Percentiles rank a stretch among this genome's conserved stretches.
Evolutionary conservation across 2,888 invertebrate genomes (phyloP).

Genomic region (Drosophila anceps): DNA sequence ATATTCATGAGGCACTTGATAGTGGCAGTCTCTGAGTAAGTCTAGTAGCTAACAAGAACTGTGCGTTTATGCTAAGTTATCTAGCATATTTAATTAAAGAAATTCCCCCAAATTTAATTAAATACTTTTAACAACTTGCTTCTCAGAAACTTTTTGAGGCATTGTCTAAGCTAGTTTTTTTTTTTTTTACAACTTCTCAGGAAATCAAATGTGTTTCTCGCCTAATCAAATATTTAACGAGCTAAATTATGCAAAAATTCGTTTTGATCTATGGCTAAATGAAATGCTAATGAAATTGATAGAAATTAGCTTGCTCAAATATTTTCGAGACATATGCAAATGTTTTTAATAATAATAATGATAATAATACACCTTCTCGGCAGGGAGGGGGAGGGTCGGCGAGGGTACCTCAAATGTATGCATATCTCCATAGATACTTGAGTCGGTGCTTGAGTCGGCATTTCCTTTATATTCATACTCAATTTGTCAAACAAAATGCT

Average conservation of each 20-base stretch:
- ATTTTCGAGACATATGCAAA: conserved; percentile 38
- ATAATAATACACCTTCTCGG: not conserved
- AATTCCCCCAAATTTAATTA: not conserved
- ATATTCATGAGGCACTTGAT: not conserved
- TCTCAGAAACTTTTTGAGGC: not conserved
- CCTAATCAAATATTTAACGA: conserved; percentile 20
- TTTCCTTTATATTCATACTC: conserved; percentile 47
- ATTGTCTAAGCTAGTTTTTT: not conserved
- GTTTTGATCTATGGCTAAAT: conserved; percentile 9
- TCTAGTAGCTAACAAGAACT: not conserved
- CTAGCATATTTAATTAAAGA: not conserved
- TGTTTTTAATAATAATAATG: conserved; percentile 15
- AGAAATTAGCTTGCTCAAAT: conserved; percentile 23
- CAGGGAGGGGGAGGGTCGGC: no score
- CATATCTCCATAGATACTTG: conserved; percentile 40
- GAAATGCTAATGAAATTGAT: conserved; percentile 39
- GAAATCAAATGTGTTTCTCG: not conserved
- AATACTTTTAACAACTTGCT: no score
- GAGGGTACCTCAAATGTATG: conserved; percentile 34
- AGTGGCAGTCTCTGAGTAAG: not conserved
- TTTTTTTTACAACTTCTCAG: not conserved
- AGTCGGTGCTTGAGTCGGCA: conserved; percentile 48
- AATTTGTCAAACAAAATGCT: conserved; percentile 54
- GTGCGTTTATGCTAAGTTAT: not conserved
- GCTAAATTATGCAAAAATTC: conserved; percentile 41